Conservation (phyloP, 1,140 invertebrate species). For the Formica selysi region DNA sequence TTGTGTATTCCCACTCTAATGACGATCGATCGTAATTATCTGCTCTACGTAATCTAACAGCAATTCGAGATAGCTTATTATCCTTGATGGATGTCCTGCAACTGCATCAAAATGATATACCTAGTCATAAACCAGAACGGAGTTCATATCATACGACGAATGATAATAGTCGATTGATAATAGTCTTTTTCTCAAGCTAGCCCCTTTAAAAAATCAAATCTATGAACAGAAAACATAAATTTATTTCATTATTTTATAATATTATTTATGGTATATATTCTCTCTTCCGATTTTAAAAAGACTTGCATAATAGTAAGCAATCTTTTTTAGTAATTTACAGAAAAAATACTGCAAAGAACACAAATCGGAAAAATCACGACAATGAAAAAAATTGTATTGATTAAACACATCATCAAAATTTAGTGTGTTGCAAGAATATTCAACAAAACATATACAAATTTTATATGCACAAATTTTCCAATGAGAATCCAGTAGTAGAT, state of each 20-base stretch:
- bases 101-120: conserved; percentile 6
- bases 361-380: too few relatives aligned
- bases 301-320: not conserved
- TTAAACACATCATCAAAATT: not conserved
- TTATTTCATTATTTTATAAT: not conserved
- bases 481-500: not conserved
- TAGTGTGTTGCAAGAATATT: not conserved
- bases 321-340: not conserved
- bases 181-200: not conserved
- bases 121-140: not conserved
- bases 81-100: conserved; percentile 12
- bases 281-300: not conserved
- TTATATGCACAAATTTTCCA: not conserved
- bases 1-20: not conserved
- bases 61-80: conserved; percentile 49
- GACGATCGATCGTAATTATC: conserved; percentile 30
- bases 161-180: not conserved
- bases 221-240: not conserved
- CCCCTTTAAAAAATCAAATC: not conserved
- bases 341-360: not conserved
- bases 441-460: not conserved
- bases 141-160: not conserved
- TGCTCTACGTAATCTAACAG: not conserved
- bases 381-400: not conserved
- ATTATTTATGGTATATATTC: not conserved